Evolutionary conservation across 2,888 invertebrate species (phyloP).

Genomic region (Mythimna loreyi): DNA sequence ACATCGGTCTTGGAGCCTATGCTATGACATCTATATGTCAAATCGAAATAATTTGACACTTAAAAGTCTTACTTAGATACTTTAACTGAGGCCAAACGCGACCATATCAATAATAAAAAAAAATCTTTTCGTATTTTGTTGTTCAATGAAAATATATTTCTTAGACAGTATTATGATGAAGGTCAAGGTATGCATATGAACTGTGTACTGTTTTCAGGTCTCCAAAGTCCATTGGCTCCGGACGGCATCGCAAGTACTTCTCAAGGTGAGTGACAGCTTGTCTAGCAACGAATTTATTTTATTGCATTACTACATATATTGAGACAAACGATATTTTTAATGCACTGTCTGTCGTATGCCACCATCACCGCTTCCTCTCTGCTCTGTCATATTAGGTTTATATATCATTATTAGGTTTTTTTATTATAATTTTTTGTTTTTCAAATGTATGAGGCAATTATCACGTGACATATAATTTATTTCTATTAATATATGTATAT

Average conservation of each 20-base stretch:
- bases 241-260: constrained; percentile 96
- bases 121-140: too few species aligned
- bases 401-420: constrained; percentile 88
- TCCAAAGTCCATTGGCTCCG: constrained; percentile 91
- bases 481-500: constrained; percentile 78
- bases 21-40: too few species aligned
- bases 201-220: constrained; percentile 88
- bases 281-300: constrained; percentile 89
- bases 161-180: constrained; percentile 10
- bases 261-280: constrained; percentile 94
- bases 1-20: too few species aligned
- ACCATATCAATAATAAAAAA: too few species aligned
- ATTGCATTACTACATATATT: constrained; percentile 90
- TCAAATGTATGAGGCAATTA: constrained; percentile 90
- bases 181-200: constrained; percentile 55
- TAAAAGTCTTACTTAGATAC: too few species aligned
- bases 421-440: constrained; percentile 74
- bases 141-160: not conserved
- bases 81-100: too few species aligned
- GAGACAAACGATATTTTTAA: constrained; percentile 90
- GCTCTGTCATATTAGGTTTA: constrained; percentile 91
- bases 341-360: constrained; percentile 91
- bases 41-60: not conserved
- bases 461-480: constrained; percentile 87
- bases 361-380: constrained; percentile 91